Evolutionary conservation across 1,140 invertebrate species (phyloP), one percentile per base, ranked within the genome.

Genomic region (Globodera rostochiensis): DNA sequence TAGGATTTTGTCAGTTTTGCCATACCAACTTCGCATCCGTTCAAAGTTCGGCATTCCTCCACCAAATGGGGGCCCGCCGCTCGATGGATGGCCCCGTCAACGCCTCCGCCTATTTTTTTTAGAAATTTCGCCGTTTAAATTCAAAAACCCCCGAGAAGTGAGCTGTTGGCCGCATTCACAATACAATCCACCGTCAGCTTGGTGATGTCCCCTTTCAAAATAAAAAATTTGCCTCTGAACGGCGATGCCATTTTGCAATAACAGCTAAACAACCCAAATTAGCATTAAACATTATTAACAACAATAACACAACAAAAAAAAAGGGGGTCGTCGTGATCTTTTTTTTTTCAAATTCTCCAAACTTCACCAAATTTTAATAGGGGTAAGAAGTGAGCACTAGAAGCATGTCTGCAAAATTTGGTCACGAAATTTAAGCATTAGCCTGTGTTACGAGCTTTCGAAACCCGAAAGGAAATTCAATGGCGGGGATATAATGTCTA

Each of bases 1-100:
- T 83, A 84, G 49, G 82, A 71, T n/a, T 79, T 66, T 45, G 82
- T 83, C 21, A 84, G 50, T 25, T 84, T 84, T 7, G 73, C 83
- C 53, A 74, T 83, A n/a, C 82, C 82, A 46, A 60, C 53, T 60
- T 81, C 57, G 49, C 82, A 83, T 2, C 82, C 83, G 15, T 79
- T 46, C 25, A 83, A 45, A 36, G 66, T 53, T 13, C 66, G 49
- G 53, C 82, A 83, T 67, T 83, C 82, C 50, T 80, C 60, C 21
- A 82, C 21, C 36, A 82, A 69, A 49, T 75, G 25, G 1, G 69
- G 69, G 9, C 81, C 81, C 25, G 81, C 81, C 45, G 81, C 80
- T 46, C 45, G 50, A 82, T 82, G 81, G 57, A 82, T 82, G 25
- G 81, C 81, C 53, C 81, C 81, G 81, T 82, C 81, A 11, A 82